phyloP scores from a whole-genome alignment of 53 echinoderm and acorn worm species.

The Arbacia lixula region DNA sequence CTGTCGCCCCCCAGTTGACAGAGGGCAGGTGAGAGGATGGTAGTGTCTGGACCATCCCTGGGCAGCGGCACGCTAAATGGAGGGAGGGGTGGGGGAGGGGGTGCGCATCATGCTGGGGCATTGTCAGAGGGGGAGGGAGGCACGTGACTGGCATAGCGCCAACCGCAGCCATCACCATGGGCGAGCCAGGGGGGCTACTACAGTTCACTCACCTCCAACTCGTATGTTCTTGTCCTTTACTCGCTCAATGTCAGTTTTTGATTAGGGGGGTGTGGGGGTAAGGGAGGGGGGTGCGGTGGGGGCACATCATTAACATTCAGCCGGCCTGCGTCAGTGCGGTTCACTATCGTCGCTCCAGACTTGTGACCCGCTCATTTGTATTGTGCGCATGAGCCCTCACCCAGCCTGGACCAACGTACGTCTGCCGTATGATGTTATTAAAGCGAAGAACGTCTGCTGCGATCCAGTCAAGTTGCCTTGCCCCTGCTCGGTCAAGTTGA shows the following conservation, averaged over 20 bases:
- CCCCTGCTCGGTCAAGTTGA: no score
- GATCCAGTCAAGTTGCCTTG: not conserved
- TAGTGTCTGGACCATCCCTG: slow-evolving; percentile 23
- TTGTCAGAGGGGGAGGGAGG: slow-evolving; percentile 19
- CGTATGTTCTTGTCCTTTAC: slow-evolving; percentile 51
- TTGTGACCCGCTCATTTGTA: slow-evolving; percentile 17
- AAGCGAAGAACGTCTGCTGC: slow-evolving; percentile 23
- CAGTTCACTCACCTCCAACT: slow-evolving; percentile 31
- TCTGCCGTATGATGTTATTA: slow-evolving; percentile 30
- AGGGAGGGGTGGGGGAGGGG: no score
- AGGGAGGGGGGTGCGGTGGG: not conserved
- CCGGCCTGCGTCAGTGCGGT: slow-evolving; percentile 37
- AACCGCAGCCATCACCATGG: not conserved
- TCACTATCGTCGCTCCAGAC: not conserved
- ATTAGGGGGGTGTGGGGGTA: not conserved
- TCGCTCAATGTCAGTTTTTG: slow-evolving; percentile 32
- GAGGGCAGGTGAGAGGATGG: slow-evolving; percentile 37
- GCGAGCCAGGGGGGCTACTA: not conserved
- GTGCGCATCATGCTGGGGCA: slow-evolving; percentile 35
- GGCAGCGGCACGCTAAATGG: no score
- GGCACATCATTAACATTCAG: slow-evolving; percentile 54
- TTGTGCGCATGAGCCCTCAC: slow-evolving; percentile 19
- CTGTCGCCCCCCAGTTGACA: not conserved
- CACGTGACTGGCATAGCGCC: slow-evolving; percentile 38
- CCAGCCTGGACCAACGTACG: no score